Evolutionary conservation across 2,888 invertebrate species (phyloP), one percentile per base, ranked within the genome.

Genomic region (Lepidocyrtoides sp.): DNA sequence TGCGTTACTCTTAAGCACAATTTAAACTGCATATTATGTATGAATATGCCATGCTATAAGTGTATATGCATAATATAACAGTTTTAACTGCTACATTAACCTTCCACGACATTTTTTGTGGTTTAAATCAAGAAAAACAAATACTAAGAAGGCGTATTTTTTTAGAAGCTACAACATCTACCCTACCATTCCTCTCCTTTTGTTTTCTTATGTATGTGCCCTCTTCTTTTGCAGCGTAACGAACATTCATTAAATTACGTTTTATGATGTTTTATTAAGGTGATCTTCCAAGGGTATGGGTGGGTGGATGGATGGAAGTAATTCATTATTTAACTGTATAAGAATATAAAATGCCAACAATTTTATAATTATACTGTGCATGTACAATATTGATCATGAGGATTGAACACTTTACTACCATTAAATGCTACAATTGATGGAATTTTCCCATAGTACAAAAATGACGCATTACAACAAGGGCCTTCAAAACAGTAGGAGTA

Each of bases 211-310:
- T 54, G 60, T 60, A 60, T 26, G 7, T 54, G 48, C n/a, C 57
- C 17, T 57, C 57, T 2, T 60, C 23, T 60, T 20, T 57, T 60
- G n/a, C n/a, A n/a, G 7, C n/a, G 66, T 32, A 66, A 32, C 32
- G 17, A 66, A 66, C 69, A 48, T 44, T 12, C 66, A 66, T 60
- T n/a, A 75, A 44, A 44, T 44, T 48, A 12, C 72, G n/a, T 69
- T 69, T 69, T 14, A 29, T 32, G 5, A 32, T 69, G 12, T 75
- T 66, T 75, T 75, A 75, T 75, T 75, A 75, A 17, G 72, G 7
- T 75, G 44, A 48, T 75, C 41, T 79, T 82, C 63, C 82, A 82
- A 82, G 82, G 82, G 82, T 82, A 57, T 81, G 81, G 81, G 81
- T 81, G 60, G 1, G 8, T 79, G 36, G 36, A 81, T 36, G n/a